phyloP scores from a whole-genome alignment of 2,888 invertebrate species.

The Barypeithes pellucidus region DNA sequence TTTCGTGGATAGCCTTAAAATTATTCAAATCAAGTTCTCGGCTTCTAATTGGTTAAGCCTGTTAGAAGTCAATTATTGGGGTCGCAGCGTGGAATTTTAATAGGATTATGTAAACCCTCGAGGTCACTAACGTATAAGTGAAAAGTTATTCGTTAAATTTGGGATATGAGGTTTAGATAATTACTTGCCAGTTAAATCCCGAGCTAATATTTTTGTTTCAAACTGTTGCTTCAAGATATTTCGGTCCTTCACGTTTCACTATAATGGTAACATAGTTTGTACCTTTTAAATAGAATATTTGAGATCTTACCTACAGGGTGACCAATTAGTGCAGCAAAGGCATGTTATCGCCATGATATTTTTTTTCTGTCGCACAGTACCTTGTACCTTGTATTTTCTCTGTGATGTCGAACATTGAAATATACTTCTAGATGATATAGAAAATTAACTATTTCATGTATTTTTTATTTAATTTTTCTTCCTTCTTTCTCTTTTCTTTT shows the following conservation, averaged over 20 bases:
- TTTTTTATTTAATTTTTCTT: too few relatives aligned
- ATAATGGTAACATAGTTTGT: too few relatives aligned
- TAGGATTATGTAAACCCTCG: slow-evolving; percentile 34
- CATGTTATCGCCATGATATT: too few relatives aligned
- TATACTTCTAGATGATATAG: too few relatives aligned
- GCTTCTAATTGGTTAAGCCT: slow-evolving; percentile 52
- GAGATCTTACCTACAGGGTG: too few relatives aligned
- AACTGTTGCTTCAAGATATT: slow-evolving; percentile 4
- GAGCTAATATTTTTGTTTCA: slow-evolving; percentile 8
- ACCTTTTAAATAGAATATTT: too few relatives aligned
- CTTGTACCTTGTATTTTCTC: too few relatives aligned
- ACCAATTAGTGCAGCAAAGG: too few relatives aligned
- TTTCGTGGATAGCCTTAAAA: slow-evolving; percentile 40
- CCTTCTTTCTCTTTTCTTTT: too few relatives aligned
- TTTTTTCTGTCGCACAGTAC: too few relatives aligned
- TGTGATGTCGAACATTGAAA: too few relatives aligned
- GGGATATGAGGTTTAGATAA: slow-evolving; percentile 11
- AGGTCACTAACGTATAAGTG: slow-evolving; percentile 30
- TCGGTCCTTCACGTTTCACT: neutral
- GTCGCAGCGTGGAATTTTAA: slow-evolving; percentile 45
- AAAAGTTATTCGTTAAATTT: slow-evolving; percentile 25
- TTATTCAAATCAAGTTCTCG: slow-evolving; percentile 50
- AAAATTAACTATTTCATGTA: too few relatives aligned
- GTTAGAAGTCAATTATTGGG: slow-evolving; percentile 52
- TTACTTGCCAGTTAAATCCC: neutral